Evolutionary conservation across 1,140 invertebrate species (phyloP).

Genomic region (Lasioglossum albipes): DNA sequence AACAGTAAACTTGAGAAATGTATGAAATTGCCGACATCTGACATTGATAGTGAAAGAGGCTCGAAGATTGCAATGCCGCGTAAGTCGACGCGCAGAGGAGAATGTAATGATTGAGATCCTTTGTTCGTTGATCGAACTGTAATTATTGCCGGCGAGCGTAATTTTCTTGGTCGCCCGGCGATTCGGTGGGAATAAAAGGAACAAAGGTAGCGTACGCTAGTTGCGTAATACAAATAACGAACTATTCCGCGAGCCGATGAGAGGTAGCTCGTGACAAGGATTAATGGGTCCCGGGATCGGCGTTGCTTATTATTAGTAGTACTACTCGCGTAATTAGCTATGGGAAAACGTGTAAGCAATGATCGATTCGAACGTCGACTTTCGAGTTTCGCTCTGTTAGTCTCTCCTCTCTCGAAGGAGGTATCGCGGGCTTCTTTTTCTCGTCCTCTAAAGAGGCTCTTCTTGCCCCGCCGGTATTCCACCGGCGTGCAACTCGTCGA

Average conservation of each 20-base stretch:
- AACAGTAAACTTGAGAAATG: too few species aligned
- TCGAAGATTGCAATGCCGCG: too few species aligned
- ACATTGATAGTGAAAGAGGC: too few species aligned
- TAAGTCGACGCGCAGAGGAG: too few species aligned
- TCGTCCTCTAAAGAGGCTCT: conserved; percentile 60
- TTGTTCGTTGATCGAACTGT: too few species aligned
- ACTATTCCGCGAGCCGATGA: conserved; percentile 43
- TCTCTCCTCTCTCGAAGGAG: conserved; percentile 33
- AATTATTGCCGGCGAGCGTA: too few species aligned
- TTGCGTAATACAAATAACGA: conserved; percentile 37
- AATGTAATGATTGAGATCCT: too few species aligned
- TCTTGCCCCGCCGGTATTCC: conserved; percentile 62
- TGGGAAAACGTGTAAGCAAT: conserved; percentile 52
- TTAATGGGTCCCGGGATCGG: conserved; percentile 41
- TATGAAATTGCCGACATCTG: too few species aligned
- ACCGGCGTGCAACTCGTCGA: conserved; percentile 38
- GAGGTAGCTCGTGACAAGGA: conserved; percentile 42
- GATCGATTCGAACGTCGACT: conserved; percentile 57
- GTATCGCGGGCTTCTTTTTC: conserved; percentile 51
- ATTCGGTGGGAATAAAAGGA: neutral
- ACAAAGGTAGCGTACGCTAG: neutral
- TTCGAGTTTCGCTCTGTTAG: conserved; percentile 45
- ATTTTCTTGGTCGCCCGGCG: neutral
- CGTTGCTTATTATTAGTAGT: conserved; percentile 54
- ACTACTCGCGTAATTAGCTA: conserved; percentile 48